Evolutionary conservation across 2,888 invertebrate genomes (phyloP).

Genomic region (Polyploca ridens): DNA sequence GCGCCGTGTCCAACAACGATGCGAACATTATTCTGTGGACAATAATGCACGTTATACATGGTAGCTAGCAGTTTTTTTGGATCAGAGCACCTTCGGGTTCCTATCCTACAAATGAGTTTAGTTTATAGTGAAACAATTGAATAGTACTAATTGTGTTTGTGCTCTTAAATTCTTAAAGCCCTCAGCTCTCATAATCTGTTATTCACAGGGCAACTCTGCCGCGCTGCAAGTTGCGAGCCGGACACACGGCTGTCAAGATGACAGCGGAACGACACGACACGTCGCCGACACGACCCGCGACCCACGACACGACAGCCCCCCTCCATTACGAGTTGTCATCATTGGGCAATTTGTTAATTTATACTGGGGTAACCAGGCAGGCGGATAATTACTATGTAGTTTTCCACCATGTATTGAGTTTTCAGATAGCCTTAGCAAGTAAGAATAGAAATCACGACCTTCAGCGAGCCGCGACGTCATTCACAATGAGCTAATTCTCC

Average conservation of each 20-base stretch:
- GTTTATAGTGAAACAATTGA: too few species aligned
- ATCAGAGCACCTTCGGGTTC: too few species aligned
- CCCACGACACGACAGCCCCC: slow-evolving; percentile 45
- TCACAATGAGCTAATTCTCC: too few species aligned
- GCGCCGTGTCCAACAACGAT: slow-evolving; percentile 85
- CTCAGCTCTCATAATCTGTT: slow-evolving; percentile 76
- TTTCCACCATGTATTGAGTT: too few species aligned
- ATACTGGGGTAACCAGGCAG: too few species aligned
- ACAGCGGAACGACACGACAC: slow-evolving; percentile 27
- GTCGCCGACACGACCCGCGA: slow-evolving; percentile 27
- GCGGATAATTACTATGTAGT: too few species aligned
- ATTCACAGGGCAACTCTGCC: slow-evolving; percentile 64
- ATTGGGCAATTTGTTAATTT: slow-evolving; percentile 45
- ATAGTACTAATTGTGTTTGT: too few species aligned
- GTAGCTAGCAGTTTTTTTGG: background rate
- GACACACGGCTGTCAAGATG: slow-evolving; percentile 41
- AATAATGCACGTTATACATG: slow-evolving; percentile 14
- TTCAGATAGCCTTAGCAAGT: too few species aligned
- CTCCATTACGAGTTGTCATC: slow-evolving; percentile 69
- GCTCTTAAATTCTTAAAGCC: slow-evolving; percentile 35
- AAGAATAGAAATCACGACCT: too few species aligned
- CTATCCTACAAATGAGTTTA: too few species aligned
- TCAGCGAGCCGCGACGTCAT: too few species aligned
- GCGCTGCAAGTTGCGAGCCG: slow-evolving; percentile 16
- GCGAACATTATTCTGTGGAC: slow-evolving; percentile 83